Evolutionary conservation across 2,888 invertebrate genomes (phyloP), one percentile per base, ranked within the genome.

Genomic region (Saturnia pavonia): DNA sequence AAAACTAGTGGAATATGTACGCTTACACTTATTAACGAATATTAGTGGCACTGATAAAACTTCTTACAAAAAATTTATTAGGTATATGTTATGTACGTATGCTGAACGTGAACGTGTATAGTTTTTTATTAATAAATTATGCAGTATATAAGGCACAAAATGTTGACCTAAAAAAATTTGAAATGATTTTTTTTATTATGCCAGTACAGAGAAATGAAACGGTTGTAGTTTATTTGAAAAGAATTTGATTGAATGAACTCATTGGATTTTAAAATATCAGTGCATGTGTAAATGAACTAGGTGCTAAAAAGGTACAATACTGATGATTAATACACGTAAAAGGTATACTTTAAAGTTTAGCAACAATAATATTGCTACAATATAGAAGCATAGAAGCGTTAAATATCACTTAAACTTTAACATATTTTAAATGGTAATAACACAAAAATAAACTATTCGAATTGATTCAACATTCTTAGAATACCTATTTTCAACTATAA

Each of bases 391-490:
- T 73, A 74, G 77, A 77, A 73, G 75, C 70, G 74, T 80, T 82
- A 84, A 82, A 84, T 57, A 88, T 88, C 86, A 86, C 88, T 86
- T 83, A 84, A 79, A 76, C 73, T 80, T 81, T 81, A 84, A 84
- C 83, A 83, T 80, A 84, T 85, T 81, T 78, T 82, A 83, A 80
- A 81, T 78, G 81, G 83, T 84, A 81, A 81, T 88, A 92, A 92
- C 91, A 89, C 83, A 88, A 88, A 84, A 88, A 93, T 93, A 93
- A 92, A 93, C 92, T 93, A 91, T 93, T 91, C 86, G 86, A 93
- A 91, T 87, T 80, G 81, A 84, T 87, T 89, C 84, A 93, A 93
- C 93, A 91, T 87, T 87, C 85, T 88, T 89, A 90, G 82, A 86
- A 83, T 82, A 85, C 81, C 80, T 57, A 34, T 70, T 65, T 65